phyloP scores from a whole-genome alignment of 1,140 invertebrate genomes.

The Andricus grossulariae region DNA sequence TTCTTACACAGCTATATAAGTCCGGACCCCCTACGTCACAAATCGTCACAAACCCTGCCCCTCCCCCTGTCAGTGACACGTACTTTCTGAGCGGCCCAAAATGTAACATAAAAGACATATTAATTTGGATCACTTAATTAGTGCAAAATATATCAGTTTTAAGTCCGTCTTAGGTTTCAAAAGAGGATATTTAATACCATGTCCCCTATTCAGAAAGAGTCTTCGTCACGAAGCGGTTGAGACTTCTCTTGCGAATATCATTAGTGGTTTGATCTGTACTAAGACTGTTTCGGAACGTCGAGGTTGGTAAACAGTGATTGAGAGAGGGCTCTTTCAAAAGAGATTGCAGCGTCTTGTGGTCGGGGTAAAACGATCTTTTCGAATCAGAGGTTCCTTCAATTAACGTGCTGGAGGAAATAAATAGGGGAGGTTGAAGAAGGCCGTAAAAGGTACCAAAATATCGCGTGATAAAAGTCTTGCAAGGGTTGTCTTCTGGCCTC shows the following conservation, averaged over 20 bases:
- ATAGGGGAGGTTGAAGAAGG: neutral
- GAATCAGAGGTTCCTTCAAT: neutral
- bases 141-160: too few relatives aligned
- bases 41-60: too few relatives aligned
- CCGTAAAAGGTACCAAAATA: constrained; percentile 21
- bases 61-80: too few relatives aligned
- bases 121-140: too few relatives aligned
- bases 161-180: too few relatives aligned
- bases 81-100: too few relatives aligned
- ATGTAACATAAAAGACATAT: too few relatives aligned
- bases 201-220: neutral
- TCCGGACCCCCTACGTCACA: too few relatives aligned
- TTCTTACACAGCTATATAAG: too few relatives aligned
- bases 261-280: neutral
- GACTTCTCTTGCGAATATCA: neutral
- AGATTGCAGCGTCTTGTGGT: constrained; percentile 5
- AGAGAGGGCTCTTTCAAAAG: neutral
- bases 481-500: constrained; percentile 28
- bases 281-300: neutral
- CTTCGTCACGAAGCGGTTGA: neutral
- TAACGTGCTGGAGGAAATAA: constrained; percentile 10
- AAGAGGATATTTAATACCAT: too few relatives aligned
- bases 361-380: neutral
- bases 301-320: neutral
- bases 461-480: constrained; percentile 23